A percentile compares a stretch with the other conserved stretches of the same genome.
phyloP scores from a whole-genome alignment of 2,888 invertebrate species.

The Catocala fraxini region DNA sequence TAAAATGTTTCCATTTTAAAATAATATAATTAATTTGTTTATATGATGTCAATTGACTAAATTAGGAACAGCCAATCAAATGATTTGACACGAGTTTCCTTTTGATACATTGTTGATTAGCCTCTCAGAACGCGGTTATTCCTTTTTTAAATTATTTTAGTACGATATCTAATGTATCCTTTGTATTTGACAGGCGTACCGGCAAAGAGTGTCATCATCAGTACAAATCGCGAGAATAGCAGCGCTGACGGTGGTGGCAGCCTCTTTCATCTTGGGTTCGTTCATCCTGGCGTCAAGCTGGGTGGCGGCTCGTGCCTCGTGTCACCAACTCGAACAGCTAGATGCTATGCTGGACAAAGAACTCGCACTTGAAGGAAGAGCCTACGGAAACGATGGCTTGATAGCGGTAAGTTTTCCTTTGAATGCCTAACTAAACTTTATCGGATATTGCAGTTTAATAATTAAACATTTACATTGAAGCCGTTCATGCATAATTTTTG shows the following conservation, averaged over 20 bases:
- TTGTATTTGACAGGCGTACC: slow-evolving; percentile 90
- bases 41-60: too few relatives aligned
- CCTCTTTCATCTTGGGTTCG: slow-evolving; percentile 93
- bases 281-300: slow-evolving; percentile 95
- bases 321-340: slow-evolving; percentile 91
- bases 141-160: too few relatives aligned
- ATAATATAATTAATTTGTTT: too few relatives aligned
- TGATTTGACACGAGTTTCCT: too few relatives aligned
- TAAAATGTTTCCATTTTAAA: too few relatives aligned
- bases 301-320: slow-evolving; percentile 93
- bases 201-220: slow-evolving; percentile 90
- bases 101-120: too few relatives aligned
- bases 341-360: slow-evolving; percentile 90
- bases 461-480: slow-evolving; percentile 35
- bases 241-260: slow-evolving; percentile 93
- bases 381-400: slow-evolving; percentile 89
- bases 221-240: slow-evolving; percentile 96
- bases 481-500: slow-evolving; percentile 36
- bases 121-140: too few relatives aligned
- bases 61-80: too few relatives aligned
- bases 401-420: slow-evolving; percentile 88
- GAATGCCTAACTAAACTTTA: neutral
- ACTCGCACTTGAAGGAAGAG: slow-evolving; percentile 89
- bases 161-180: neutral
- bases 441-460: neutral